These are phyloP conservation scores for Drosophila mayri DNA, from an alignment of 1,140 invertebrate genomes.

Conservation along the genomic window DNA sequence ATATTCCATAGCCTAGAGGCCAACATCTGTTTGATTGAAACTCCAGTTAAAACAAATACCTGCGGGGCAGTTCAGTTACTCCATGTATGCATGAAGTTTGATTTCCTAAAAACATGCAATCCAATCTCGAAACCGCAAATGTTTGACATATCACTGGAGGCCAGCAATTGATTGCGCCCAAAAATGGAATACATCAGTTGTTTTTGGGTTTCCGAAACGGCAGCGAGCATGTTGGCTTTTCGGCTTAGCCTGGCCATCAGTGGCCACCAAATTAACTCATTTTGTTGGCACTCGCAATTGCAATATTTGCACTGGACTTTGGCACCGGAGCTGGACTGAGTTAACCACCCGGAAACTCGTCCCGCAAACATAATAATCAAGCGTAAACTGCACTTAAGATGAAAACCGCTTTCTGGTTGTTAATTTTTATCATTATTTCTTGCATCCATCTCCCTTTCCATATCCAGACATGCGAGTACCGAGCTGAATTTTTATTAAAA, in stretches of 20 bases:
- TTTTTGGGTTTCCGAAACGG: not conserved
- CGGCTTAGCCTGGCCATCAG: conserved; percentile 9
- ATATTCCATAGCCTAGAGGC: conserved; percentile 14
- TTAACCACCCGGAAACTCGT: conserved; percentile 70
- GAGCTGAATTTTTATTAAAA: conserved; percentile 68
- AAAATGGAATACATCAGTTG: conserved; percentile 23
- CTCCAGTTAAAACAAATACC: conserved; percentile 13
- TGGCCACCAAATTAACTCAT: conserved; percentile 38
- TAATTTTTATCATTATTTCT: conserved; percentile 54
- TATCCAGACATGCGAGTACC: conserved; percentile 35
- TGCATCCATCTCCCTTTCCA: conserved; percentile 10
- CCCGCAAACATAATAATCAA: conserved; percentile 72
- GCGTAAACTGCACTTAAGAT: conserved; percentile 77
- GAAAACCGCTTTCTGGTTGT: conserved; percentile 58
- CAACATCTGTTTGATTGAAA: conserved; percentile 39
- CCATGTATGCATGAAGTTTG: conserved; percentile 28
- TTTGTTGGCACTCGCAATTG: conserved; percentile 14
- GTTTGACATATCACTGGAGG: conserved; percentile 41
- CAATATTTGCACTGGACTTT: conserved; percentile 9
- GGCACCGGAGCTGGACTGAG: conserved; percentile 20
- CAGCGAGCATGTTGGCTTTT: conserved; percentile 23
- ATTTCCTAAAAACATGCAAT: conserved; percentile 30
- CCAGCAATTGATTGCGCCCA: conserved; percentile 18
- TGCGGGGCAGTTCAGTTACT: conserved; percentile 5
- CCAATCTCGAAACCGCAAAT: conserved; percentile 22